Evolutionary conservation across 2,888 invertebrate genomes (phyloP).

Genomic region (Chromoteleia sp.): DNA sequence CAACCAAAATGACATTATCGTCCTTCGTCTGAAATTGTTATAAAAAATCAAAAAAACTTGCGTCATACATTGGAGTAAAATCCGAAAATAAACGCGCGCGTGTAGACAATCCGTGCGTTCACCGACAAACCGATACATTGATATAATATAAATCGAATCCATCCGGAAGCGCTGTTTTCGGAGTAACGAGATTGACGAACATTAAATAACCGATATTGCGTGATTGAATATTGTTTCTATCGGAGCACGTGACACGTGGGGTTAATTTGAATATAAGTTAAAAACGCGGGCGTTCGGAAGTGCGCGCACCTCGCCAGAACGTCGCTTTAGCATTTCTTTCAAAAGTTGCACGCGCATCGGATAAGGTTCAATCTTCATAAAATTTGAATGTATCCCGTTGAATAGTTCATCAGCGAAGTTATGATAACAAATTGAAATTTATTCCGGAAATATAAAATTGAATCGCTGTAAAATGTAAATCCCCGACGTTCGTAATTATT

Average conservation of each 20-base stretch:
- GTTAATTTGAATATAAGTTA: conserved; percentile 44
- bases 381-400: conserved; percentile 61
- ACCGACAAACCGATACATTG: too few species aligned
- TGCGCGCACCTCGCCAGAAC: conserved; percentile 7
- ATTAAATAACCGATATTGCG: conserved; percentile 24
- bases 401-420: conserved; percentile 65
- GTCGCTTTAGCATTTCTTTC: conserved; percentile 48
- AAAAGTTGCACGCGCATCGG: conserved; percentile 49
- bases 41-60: too few species aligned
- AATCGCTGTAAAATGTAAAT: conserved; percentile 57
- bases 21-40: too few species aligned
- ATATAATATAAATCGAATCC: too few species aligned
- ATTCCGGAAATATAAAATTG: conserved; percentile 60
- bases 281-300: background rate
- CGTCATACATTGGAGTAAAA: too few species aligned
- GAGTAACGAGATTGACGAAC: conserved; percentile 11
- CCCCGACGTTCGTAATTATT: conserved; percentile 19
- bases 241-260: background rate
- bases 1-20: too few species aligned
- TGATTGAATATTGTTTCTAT: conserved; percentile 30
- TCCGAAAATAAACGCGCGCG: too few species aligned
- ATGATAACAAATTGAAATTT: conserved; percentile 64
- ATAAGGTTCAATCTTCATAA: conserved; percentile 60
- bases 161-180: conserved; percentile 2
- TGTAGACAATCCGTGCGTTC: too few species aligned